These are phyloP conservation scores for Peromyscus nudipes DNA, from an alignment of 2,797 vertebrate species.

Conservation along the genomic window DNA sequence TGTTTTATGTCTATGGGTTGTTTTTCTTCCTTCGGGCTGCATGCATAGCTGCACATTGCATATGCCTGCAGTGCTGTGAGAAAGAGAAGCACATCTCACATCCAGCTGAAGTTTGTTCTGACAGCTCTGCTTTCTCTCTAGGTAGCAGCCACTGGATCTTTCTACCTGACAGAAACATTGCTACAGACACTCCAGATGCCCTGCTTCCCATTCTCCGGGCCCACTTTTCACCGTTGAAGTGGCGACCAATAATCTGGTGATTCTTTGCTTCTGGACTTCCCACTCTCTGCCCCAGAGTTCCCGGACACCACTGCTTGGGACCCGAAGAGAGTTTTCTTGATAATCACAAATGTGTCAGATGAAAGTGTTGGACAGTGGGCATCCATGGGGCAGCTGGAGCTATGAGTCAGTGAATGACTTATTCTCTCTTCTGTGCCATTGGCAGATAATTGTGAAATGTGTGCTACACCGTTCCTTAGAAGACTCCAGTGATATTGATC, in stretches of 20 bases:
- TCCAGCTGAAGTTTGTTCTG: background rate
- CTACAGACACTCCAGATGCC: background rate
- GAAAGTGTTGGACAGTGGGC: background rate
- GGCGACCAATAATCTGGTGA: background rate
- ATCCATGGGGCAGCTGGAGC: background rate
- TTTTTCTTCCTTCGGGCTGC: background rate
- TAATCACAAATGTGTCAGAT: background rate
- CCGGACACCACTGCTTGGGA: background rate
- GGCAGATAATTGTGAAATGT: background rate
- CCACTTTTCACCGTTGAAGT: background rate
- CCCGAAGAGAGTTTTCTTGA: background rate
- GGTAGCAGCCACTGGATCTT: background rate
- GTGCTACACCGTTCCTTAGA: background rate
- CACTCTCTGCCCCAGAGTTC: background rate
- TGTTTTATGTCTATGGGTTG: background rate
- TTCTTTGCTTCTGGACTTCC: background rate
- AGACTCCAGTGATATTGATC: background rate
- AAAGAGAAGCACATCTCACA: background rate
- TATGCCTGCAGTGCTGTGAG: background rate
- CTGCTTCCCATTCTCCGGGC: background rate
- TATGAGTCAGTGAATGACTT: background rate
- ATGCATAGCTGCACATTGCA: background rate
- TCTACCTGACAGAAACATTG: background rate
- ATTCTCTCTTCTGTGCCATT: background rate
- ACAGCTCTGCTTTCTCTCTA: conserved; percentile 26